Conservation (phyloP, 2,888 invertebrate genomes). For the Hirtodrosophila confusa region DNA sequence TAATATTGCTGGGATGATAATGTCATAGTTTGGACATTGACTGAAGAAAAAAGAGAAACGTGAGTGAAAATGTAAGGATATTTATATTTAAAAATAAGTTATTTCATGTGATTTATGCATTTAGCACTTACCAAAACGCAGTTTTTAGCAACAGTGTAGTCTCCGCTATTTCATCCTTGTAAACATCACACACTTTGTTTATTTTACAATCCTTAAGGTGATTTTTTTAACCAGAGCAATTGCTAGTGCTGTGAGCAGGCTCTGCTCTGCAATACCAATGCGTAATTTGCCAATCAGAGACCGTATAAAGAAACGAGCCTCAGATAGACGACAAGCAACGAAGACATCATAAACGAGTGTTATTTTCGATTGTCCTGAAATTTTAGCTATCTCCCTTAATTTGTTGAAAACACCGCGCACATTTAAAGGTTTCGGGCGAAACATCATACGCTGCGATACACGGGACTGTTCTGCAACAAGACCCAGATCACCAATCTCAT, state of each 20-base stretch:
- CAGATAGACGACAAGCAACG: constrained; percentile 94
- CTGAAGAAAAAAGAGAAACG: constrained; percentile 84
- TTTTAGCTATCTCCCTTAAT: constrained; percentile 93
- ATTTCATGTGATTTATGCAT: no score
- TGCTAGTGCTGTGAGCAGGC: constrained; percentile 95
- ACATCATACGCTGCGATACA: constrained; percentile 94
- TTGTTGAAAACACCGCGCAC: constrained; percentile 91
- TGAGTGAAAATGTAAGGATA: no score
- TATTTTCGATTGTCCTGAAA: constrained; percentile 94
- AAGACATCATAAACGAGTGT: constrained; percentile 96
- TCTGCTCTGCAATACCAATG: constrained; percentile 98
- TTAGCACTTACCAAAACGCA: constrained; percentile 90
- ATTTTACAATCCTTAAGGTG: constrained; percentile 85
- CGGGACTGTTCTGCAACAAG: constrained; percentile 94
- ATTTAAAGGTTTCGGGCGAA: constrained; percentile 91
- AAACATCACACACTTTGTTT: constrained; percentile 85
- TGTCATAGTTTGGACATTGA: constrained; percentile 97
- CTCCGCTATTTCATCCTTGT: constrained; percentile 87
- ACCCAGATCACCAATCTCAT: constrained; percentile 93
- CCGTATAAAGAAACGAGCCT: constrained; percentile 95
- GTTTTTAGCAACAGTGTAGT: constrained; percentile 92
- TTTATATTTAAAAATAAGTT: no score
- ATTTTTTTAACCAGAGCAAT: constrained; percentile 88
- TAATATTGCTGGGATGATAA: constrained; percentile 91
- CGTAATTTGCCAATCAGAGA: constrained; percentile 96